These are phyloP conservation scores for Mactromeris polynyma DNA, from an alignment of 2,888 invertebrate genomes.

Conservation along the genomic window DNA sequence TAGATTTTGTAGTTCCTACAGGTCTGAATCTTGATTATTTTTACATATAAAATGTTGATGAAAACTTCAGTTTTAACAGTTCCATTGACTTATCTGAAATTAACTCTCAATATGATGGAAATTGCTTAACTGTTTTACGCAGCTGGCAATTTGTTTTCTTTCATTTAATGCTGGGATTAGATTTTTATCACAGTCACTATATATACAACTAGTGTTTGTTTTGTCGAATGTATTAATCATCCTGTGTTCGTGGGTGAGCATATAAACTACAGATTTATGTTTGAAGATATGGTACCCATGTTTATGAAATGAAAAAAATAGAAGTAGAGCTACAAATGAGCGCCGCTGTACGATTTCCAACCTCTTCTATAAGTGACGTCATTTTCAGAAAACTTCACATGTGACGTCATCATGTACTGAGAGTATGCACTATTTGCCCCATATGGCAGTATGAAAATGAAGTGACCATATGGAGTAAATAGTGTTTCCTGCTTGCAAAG, in stretches of 20 bases:
- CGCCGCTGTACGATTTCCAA: too few species aligned
- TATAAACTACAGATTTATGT: background rate
- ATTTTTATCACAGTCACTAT: background rate
- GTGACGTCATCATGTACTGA: too few species aligned
- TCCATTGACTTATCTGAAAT: background rate
- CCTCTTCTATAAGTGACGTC: too few species aligned
- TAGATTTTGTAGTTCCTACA: background rate
- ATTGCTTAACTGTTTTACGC: background rate
- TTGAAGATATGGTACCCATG: too few species aligned
- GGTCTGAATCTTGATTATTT: background rate
- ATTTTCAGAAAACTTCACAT: too few species aligned
- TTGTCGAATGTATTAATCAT: background rate
- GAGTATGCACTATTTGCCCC: too few species aligned
- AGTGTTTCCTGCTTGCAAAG: too few species aligned
- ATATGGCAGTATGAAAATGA: too few species aligned
- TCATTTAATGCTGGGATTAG: constrained; percentile 9
- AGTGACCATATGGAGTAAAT: too few species aligned
- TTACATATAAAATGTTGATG: background rate
- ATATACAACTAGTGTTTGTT: background rate
- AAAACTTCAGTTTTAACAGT: background rate
- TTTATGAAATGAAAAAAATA: too few species aligned
- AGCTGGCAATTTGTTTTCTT: constrained; percentile 2
- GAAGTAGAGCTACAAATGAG: too few species aligned
- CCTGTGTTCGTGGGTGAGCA: background rate
- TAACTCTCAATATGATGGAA: background rate